Evolutionary conservation across 2,888 invertebrate species (phyloP), one percentile per base, ranked within the genome.

Genomic region (Nomada hirtipes): DNA sequence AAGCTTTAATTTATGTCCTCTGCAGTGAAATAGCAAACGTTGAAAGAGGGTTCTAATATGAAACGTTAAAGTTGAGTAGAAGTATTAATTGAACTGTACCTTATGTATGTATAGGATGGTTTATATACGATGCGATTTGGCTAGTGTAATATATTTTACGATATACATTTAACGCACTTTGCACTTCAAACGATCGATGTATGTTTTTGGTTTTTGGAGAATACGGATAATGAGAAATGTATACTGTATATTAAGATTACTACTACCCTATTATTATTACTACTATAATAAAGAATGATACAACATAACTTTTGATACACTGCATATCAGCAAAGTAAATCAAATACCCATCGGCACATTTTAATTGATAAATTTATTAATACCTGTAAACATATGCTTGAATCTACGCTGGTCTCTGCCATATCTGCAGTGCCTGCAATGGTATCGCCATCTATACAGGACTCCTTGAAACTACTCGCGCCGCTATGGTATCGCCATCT

Each of bases 1-100:
- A 20, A 20, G 20, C 20, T 20, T 20, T 20, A 20, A 20, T 20
- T 20, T 20, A 20, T 20, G 0, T 20, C 20, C 20, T 20, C 71
- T 47, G 36, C 71, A 60, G 55, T 74, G 52, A 55, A 44, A 59
- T 53, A 18, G 55, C 15, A 4, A 77, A 71, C 20, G 63, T 61
- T 57, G 52, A 76, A 59, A 73, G 69, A 64, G 36, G 69, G 61
- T 82, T 85, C 61, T 84, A 82, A 83, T 73, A 84, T 84, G 18
- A 89, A 89, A 80, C 86, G 91, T 92, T 93, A 92, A 92, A 91
- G 89, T 90, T 92, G 88, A 91, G 91, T 87, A 89, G 89, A 91
- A 92, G 92, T 93, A 93, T 92, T 93, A 92, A 91, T 89, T 90
- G 89, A 92, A 83, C 82, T 92, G 91, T 92, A 91, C 89, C 91